phyloP scores from a whole-genome alignment of 2,113 vertebrate genomes.

The Phylloscopus trochiloides region DNA sequence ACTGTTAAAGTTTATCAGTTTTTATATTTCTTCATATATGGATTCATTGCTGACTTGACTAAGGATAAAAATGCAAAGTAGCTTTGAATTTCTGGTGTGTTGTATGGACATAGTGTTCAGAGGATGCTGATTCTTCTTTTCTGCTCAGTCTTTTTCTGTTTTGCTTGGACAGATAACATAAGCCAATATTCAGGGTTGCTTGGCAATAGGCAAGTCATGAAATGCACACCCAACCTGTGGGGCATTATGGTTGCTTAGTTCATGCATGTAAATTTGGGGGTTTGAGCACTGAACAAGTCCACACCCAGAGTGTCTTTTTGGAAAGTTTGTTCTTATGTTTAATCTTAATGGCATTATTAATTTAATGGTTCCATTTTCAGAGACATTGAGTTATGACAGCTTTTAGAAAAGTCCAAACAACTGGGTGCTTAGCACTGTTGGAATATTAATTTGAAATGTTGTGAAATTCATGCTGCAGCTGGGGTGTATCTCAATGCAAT shows the following conservation, averaged over 20 bases:
- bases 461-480: background rate
- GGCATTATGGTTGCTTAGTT: slow-evolving; percentile 19
- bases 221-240: slow-evolving; percentile 31
- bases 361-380: slow-evolving; percentile 13
- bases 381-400: background rate
- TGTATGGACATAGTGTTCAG: background rate
- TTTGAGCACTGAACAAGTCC: background rate
- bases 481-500: background rate
- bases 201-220: background rate
- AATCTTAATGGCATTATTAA: background rate
- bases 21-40: background rate
- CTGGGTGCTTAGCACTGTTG: background rate
- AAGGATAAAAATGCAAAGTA: background rate
- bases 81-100: background rate
- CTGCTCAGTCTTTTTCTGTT: background rate
- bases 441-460: background rate
- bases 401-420: background rate
- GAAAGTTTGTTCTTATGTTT: slow-evolving; percentile 9
- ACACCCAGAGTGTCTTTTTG: slow-evolving; percentile 10
- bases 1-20: background rate
- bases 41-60: background rate
- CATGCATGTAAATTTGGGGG: background rate
- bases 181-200: background rate
- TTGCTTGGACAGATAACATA: background rate
- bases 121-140: background rate